phyloP scores from a whole-genome alignment of 2,888 invertebrate species.

The Celastrina argiolus region DNA sequence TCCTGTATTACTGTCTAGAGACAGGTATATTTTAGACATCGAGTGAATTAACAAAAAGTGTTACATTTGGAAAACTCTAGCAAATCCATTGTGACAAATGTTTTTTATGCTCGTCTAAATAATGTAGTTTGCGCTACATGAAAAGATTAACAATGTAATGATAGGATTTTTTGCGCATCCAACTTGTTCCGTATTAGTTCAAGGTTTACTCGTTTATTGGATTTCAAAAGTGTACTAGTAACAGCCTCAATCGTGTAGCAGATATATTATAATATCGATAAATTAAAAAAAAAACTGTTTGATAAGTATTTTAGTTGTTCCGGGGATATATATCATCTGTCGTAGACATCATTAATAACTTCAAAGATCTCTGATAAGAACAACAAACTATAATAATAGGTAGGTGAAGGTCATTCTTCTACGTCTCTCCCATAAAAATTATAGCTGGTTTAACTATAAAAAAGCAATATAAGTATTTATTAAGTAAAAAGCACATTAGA shows the following conservation, averaged over 20 bases:
- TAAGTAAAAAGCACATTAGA: background rate
- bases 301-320: background rate
- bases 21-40: background rate
- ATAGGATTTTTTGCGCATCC: slow-evolving; percentile 32
- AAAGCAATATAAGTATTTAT: no score
- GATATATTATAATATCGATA: background rate
- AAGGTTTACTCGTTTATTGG: slow-evolving; percentile 25
- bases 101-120: slow-evolving; percentile 26
- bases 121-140: slow-evolving; percentile 32
- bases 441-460: no score
- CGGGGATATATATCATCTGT: background rate
- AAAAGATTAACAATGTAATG: slow-evolving; percentile 32
- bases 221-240: slow-evolving; percentile 4
- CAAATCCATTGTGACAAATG: slow-evolving; percentile 27
- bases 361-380: background rate
- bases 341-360: background rate
- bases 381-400: background rate
- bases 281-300: background rate
- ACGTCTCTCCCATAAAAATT: background rate
- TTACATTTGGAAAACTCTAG: slow-evolving; percentile 25
- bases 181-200: slow-evolving; percentile 32
- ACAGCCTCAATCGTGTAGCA: background rate
- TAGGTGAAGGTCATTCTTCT: background rate
- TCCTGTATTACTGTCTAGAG: no score
- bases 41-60: slow-evolving; percentile 20